A percentile compares a stretch with the other conserved stretches of the same genome.
Conservation (phyloP, 1,140 invertebrate species). For the Oscheius sp. region DNA sequence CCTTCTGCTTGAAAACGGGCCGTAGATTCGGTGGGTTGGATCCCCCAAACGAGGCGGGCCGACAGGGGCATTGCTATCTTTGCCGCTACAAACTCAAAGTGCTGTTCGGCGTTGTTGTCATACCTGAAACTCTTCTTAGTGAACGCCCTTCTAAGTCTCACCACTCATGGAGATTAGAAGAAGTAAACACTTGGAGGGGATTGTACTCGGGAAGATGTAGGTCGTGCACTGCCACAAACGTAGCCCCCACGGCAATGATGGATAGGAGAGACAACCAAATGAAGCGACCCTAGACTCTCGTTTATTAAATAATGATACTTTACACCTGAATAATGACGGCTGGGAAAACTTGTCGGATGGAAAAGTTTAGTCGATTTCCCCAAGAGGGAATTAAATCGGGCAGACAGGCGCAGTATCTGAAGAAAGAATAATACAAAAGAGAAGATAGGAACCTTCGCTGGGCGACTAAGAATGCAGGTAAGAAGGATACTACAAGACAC, state of each 20-base stretch:
- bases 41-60: conserved; percentile 29
- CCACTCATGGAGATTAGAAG: conserved; percentile 53
- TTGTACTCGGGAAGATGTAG: conserved; percentile 58
- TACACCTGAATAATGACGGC: conserved; percentile 43
- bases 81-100: conserved; percentile 50
- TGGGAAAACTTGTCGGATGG: conserved; percentile 28
- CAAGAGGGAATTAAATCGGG: not conserved
- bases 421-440: conserved; percentile 6
- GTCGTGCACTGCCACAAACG: conserved; percentile 39
- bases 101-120: conserved; percentile 56
- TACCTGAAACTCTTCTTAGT: conserved; percentile 28
- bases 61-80: conserved; percentile 36
- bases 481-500: conserved; percentile 54
- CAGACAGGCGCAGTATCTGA: conserved; percentile 24
- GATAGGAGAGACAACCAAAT: conserved; percentile 48
- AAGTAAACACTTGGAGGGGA: conserved; percentile 56
- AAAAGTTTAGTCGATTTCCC: not conserved
- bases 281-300: conserved; percentile 45
- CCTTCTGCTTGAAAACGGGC: conserved; percentile 18
- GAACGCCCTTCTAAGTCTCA: not conserved
- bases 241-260: conserved; percentile 33
- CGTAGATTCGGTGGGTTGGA: conserved; percentile 12
- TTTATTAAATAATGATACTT: not conserved
- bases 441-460: conserved; percentile 45
- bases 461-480: conserved; percentile 53